Evolutionary conservation across 1,140 invertebrate species (phyloP), one percentile per base, ranked within the genome.

Genomic region (Aricia agestis): DNA sequence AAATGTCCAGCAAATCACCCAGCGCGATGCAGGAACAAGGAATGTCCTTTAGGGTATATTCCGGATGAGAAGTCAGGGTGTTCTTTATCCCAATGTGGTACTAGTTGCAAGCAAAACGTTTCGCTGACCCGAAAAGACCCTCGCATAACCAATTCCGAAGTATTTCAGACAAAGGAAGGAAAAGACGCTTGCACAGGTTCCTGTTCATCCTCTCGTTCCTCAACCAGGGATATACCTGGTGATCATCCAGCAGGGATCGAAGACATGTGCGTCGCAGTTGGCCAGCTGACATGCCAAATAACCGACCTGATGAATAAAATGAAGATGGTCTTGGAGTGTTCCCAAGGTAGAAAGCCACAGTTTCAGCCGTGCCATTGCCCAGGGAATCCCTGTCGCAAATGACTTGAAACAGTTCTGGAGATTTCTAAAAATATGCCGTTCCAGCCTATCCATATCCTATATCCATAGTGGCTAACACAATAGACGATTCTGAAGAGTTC

Each of bases 221-320:
- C 76, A 0, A 25, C 13, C 1, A 17, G 67, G 1, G 75, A 81
- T 32, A 58, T 78, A 13, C 76, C 77, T 13, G 78, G 81, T 31
- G 81, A 83, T 32, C 25, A 70, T 70, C 59, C 79, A 17, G 71
- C 70, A 65, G 74, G 75, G 11, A 72, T 88, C 0, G 78, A 84
- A 58, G 74, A 84, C 72, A 86, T 88, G 82, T 88, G 84, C 65
- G 79, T 79, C 13, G 85, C 86, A 2, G 84, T 86, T 9, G 84
- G 82, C 0, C 79, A 84, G 17, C 71, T 88, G 52, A 76, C 83
- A 5, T 76, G 79, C 31, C 83, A 88, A 68, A 79, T 88, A 1
- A 83, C 84, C 15, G 74, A 74, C 15, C 67, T 88, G 17, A 86
- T 86, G 83, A 18, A 59, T 1, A 79, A 82, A 77, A 83, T 86